Conservation (phyloP, 2,888 invertebrate genomes). For the Drosophila leonis region DNA sequence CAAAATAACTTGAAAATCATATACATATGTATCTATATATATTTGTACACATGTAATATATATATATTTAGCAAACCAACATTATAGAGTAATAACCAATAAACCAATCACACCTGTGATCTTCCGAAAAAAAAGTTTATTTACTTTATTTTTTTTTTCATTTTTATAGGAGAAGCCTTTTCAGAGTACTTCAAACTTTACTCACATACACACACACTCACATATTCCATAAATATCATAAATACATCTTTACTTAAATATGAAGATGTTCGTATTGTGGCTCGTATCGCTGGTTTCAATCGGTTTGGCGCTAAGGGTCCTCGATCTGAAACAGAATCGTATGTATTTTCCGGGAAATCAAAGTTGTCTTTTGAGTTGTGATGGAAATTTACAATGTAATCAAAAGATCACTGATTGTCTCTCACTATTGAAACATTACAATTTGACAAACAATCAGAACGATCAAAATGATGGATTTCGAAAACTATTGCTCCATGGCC, state of each 20-base stretch:
- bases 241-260: background rate
- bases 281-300: background rate
- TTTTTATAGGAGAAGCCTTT: background rate
- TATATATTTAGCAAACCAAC: no score
- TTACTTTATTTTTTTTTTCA: background rate
- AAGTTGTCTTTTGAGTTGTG: background rate
- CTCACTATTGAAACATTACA: background rate
- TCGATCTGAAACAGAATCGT: background rate
- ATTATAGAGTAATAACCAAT: background rate
- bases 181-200: background rate
- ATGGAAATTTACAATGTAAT: background rate
- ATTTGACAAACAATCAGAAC: slow-evolving; percentile 5
- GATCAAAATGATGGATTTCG: background rate
- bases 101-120: background rate
- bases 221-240: no score
- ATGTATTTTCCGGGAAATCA: background rate
- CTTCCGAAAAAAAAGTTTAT: background rate
- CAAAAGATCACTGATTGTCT: accelerated
- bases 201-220: background rate
- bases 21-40: no score
- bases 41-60: no score
- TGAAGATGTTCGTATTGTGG: slow-evolving; percentile 1
- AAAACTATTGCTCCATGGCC: slow-evolving; percentile 20
- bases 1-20: background rate
- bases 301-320: background rate